A percentile compares a stretch with the other conserved stretches of the same genome.
These are phyloP conservation scores for Anhinga rufa DNA, from an alignment of 2,113 vertebrate species.

Conservation along the genomic window DNA sequence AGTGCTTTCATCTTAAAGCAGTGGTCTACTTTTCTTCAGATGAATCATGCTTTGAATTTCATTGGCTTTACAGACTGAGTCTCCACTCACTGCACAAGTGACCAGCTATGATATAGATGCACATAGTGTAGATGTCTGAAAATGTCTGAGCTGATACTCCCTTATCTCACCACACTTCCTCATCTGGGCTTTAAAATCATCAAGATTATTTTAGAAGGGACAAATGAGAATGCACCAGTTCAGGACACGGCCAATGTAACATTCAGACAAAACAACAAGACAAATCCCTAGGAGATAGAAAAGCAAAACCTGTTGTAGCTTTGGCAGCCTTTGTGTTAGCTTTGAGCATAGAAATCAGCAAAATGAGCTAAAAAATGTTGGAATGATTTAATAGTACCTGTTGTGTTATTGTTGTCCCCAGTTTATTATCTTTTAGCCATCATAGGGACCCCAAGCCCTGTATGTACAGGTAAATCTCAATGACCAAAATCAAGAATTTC, in stretches of 20 bases:
- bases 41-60: neutral
- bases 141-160: neutral
- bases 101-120: neutral
- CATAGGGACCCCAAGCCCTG: neutral
- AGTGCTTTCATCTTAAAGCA: neutral
- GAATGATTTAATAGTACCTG: neutral
- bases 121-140: rapidly evolving
- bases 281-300: neutral
- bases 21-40: neutral
- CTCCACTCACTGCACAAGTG: neutral
- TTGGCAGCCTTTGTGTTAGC: neutral
- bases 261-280: neutral
- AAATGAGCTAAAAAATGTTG: neutral
- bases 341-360: neutral
- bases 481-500: neutral
- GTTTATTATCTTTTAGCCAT: neutral
- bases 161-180: neutral
- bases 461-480: neutral
- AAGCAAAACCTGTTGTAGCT: neutral
- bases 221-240: neutral
- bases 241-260: neutral
- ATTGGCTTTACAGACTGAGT: neutral
- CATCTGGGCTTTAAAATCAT: neutral
- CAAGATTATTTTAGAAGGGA: neutral
- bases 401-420: neutral